Evolutionary conservation across 2,797 vertebrate genomes (phyloP), one percentile per base, ranked within the genome.

Genomic region (Pangasius djambal): DNA sequence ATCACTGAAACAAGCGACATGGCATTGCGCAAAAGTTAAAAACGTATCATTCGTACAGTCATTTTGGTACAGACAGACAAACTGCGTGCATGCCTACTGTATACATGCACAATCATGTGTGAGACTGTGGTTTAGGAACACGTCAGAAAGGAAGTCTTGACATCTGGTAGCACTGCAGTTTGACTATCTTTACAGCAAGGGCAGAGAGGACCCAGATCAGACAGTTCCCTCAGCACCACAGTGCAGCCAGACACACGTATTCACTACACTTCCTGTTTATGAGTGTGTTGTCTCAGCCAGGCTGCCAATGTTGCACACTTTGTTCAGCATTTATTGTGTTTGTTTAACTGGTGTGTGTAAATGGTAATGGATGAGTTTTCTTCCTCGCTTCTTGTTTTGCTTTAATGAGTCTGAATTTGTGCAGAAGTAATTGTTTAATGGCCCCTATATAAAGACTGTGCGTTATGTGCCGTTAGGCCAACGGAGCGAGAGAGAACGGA

Each of bases 401-500:
- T 79, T 55, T 55, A 20, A 3, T 55, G 77, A 57, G 20, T 34
- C 25, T 4, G n/a, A 34, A 8, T 57, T 28, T 83, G 57, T 83
- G 37, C 18, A 82, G 20, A 40, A 67, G 28, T 20, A 31, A 83
- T 31, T 4, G 37, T 65, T 83, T 61, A 83, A 52, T n/a, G 52
- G 52, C 61, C 4, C 28, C 8, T 50, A 12, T 65, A 18, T 48
- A 65, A 65, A 44, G 40, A 28, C 3, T 77, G 18, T 86, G 40
- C 86, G 44, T 65, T 48, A 13, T 88, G 48, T 89, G 25, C 57
- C 9, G 1, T 3, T 34, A 99, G 99, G 94, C 98, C 98, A 72
- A 99, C 98, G 5, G 98, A 99, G 94, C 96, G 98, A 37, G 98
- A 98, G 50, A 96, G 98, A 86, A 99, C 98, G 0, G 98, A 99